Evolutionary conservation across 2,888 invertebrate genomes (phyloP).

Genomic region (Diarsia brunnea): DNA sequence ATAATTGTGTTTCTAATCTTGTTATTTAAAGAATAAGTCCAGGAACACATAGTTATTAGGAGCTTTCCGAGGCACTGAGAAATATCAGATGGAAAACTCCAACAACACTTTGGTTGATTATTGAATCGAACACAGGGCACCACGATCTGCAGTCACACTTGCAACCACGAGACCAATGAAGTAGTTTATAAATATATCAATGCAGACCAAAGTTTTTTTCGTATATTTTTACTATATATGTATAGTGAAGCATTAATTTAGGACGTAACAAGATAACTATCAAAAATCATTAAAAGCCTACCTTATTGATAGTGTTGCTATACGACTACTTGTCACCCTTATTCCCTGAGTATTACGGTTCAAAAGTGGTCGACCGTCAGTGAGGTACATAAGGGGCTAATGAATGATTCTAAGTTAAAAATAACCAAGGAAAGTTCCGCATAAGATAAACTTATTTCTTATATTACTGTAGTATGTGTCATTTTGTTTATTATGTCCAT

Average conservation of each 20-base stretch:
- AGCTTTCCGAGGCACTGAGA: not conserved
- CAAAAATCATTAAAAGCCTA: not conserved
- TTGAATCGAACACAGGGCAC: not conserved
- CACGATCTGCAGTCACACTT: not conserved
- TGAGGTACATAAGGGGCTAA: not conserved
- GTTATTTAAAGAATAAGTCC: not conserved
- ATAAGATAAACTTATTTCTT: slow-evolving; percentile 4
- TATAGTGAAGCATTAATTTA: not conserved
- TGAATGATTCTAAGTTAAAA: slow-evolving; percentile 4
- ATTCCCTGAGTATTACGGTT: too few species aligned
- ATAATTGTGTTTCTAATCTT: not conserved
- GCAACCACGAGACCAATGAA: not conserved
- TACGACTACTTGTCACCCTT: too few species aligned
- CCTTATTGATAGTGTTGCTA: not conserved
- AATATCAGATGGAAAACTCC: too few species aligned
- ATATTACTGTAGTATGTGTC: not conserved
- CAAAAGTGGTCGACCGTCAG: too few species aligned
- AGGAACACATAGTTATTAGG: not conserved
- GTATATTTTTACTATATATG: too few species aligned
- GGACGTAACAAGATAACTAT: not conserved
- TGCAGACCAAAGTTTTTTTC: not conserved
- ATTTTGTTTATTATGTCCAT: slow-evolving; percentile 11
- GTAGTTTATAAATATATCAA: not conserved
- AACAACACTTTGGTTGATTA: not conserved
- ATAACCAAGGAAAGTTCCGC: not conserved